Evolutionary conservation across 2,113 vertebrate genomes (phyloP).

Genomic region (Mobula hypostoma): DNA sequence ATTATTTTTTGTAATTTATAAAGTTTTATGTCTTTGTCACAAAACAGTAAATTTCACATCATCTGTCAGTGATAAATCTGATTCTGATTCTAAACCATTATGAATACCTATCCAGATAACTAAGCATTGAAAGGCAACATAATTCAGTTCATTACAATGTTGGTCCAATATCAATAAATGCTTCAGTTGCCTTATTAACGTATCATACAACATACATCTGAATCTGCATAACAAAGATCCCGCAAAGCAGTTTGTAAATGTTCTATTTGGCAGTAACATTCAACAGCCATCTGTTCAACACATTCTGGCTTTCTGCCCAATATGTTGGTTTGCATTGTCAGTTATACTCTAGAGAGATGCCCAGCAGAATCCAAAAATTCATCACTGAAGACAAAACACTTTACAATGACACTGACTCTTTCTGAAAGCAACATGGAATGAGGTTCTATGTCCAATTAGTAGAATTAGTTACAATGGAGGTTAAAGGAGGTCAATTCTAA

Average conservation of each 20-base stretch:
- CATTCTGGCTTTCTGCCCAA: conserved; percentile 38
- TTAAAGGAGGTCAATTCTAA: background rate
- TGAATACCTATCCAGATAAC: background rate
- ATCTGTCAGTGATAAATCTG: no score
- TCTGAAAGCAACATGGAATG: conserved; percentile 20
- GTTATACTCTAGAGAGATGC: background rate
- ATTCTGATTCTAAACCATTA: background rate
- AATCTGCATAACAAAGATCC: conserved; percentile 10
- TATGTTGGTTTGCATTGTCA: conserved; percentile 43
- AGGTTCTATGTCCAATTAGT: conserved; percentile 22
- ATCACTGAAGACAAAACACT: conserved; percentile 32
- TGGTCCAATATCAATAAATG: background rate
- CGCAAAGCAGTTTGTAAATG: conserved; percentile 40
- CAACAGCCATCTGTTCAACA: conserved; percentile 47
- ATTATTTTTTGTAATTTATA: no score
- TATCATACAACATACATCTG: conserved; percentile 36
- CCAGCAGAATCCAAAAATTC: conserved; percentile 1
- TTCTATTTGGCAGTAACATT: conserved; percentile 45
- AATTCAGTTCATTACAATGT: background rate
- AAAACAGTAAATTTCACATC: no score
- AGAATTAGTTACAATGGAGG: conserved; percentile 18
- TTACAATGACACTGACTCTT: conserved; percentile 31
- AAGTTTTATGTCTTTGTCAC: no score
- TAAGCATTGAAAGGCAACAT: background rate
- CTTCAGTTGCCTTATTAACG: conserved; percentile 25